These are phyloP conservation scores for Leptinotarsa defecta DNA, from an alignment of 1,140 invertebrate species.

Conservation along the genomic window DNA sequence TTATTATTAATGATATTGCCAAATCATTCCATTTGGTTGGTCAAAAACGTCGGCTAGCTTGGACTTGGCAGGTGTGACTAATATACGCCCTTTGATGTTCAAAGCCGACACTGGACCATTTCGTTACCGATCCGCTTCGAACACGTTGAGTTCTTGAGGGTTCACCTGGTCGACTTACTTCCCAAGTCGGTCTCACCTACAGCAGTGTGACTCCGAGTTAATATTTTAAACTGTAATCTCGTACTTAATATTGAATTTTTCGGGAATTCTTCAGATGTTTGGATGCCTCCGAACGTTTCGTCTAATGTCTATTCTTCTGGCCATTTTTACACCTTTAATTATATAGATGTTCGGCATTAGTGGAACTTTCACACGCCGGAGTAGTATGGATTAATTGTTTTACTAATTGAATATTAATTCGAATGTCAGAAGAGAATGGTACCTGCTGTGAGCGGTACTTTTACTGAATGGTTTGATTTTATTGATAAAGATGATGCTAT, in stretches of 20 bases:
- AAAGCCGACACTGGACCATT: constrained; percentile 49
- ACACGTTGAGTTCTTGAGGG: background rate
- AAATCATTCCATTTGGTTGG: constrained; percentile 53
- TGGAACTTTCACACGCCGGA: constrained; percentile 21
- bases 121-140: constrained; percentile 16
- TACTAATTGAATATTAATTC: constrained; percentile 25
- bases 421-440: constrained; percentile 2
- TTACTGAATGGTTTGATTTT: constrained; percentile 2
- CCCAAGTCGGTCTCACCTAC: constrained; percentile 49
- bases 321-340: constrained; percentile 19
- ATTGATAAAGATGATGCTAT: background rate
- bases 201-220: constrained; percentile 48
- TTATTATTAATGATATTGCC: constrained; percentile 55
- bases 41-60: constrained; percentile 43
- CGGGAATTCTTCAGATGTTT: constrained; percentile 46
- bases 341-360: constrained; percentile 12
- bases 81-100: constrained; percentile 49
- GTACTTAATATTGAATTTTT: constrained; percentile 51
- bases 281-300: constrained; percentile 23
- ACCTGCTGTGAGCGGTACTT: constrained; percentile 16
- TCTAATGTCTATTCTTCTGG: constrained; percentile 15
- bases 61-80: constrained; percentile 55
- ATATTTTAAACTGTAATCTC: constrained; percentile 53
- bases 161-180: constrained; percentile 32
- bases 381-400: constrained; percentile 21